phyloP scores from a whole-genome alignment of 2,797 vertebrate species.

The Typhlichthys eigenmanni region DNA sequence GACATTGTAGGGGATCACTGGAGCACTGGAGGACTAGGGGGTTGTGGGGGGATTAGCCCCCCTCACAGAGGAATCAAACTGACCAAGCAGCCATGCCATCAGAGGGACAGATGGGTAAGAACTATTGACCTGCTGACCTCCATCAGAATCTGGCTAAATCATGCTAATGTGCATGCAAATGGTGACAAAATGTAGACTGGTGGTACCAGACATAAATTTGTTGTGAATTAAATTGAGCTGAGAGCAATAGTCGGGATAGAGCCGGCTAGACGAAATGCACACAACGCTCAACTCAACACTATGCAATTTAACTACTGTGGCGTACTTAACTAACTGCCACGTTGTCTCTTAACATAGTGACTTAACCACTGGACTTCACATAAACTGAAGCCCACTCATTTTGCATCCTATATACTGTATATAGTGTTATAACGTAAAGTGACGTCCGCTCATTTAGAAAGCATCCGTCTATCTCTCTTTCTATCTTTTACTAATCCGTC shows the following conservation, averaged over 20 bases:
- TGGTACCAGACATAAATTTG: no score
- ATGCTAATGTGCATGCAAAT: slow-evolving; percentile 74
- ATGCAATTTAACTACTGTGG: no score
- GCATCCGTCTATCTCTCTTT: slow-evolving; percentile 6
- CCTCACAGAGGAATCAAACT: slow-evolving; percentile 70
- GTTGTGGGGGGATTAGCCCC: slow-evolving; percentile 71
- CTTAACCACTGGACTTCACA: no score
- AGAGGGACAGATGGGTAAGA: slow-evolving; percentile 80
- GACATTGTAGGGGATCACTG: no score
- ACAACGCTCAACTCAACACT: no score
- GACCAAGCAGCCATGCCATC: slow-evolving; percentile 76
- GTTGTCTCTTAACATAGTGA: no score
- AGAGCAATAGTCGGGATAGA: no score
- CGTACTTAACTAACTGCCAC: neutral
- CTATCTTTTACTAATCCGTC: neutral
- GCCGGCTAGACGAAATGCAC: no score
- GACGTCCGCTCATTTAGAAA: no score
- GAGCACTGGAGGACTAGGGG: slow-evolving; percentile 16
- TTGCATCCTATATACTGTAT: neutral
- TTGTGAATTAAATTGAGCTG: no score
- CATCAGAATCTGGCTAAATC: slow-evolving; percentile 70
- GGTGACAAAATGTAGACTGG: slow-evolving; percentile 47
- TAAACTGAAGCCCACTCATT: neutral
- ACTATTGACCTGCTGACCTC: slow-evolving; percentile 78
- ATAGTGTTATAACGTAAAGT: neutral